Conservation (phyloP, 1,140 invertebrate species). For the Drosophila funebris region DNA sequence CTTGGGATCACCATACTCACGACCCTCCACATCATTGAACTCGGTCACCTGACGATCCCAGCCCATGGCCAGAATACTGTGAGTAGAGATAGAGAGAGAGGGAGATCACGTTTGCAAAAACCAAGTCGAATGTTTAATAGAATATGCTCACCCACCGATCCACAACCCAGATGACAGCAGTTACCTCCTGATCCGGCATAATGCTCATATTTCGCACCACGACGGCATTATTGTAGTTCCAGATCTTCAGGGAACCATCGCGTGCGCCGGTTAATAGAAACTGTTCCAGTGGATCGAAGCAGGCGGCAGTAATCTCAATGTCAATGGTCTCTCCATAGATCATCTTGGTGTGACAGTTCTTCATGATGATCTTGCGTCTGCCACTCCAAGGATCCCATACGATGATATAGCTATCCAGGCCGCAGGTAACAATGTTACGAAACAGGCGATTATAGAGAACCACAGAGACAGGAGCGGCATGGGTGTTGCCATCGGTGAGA, state of each 20-base stretch:
- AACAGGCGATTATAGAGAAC: conserved; percentile 89
- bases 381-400: conserved; percentile 89
- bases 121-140: no score
- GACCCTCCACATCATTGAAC: conserved; percentile 87
- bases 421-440: conserved; percentile 88
- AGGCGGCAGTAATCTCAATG: conserved; percentile 90
- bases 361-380: conserved; percentile 86
- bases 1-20: conserved; percentile 85
- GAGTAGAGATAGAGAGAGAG: no score
- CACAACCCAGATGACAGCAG: conserved; percentile 86
- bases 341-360: conserved; percentile 87
- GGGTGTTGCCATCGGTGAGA: conserved; percentile 88
- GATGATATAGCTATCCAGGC: conserved; percentile 89
- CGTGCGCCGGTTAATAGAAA: conserved; percentile 89
- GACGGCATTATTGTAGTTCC: conserved; percentile 91
- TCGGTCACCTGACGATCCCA: conserved; percentile 89
- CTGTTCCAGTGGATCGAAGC: conserved; percentile 89
- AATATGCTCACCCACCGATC: conserved; percentile 77
- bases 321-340: conserved; percentile 86
- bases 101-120: no score
- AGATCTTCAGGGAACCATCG: conserved; percentile 89
- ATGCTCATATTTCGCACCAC: conserved; percentile 88
- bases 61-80: conserved; percentile 88
- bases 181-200: conserved; percentile 86
- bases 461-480: conserved; percentile 86